Evolutionary conservation across 2,113 vertebrate species (phyloP).

Genomic region (Rousettus leschenaultii): DNA sequence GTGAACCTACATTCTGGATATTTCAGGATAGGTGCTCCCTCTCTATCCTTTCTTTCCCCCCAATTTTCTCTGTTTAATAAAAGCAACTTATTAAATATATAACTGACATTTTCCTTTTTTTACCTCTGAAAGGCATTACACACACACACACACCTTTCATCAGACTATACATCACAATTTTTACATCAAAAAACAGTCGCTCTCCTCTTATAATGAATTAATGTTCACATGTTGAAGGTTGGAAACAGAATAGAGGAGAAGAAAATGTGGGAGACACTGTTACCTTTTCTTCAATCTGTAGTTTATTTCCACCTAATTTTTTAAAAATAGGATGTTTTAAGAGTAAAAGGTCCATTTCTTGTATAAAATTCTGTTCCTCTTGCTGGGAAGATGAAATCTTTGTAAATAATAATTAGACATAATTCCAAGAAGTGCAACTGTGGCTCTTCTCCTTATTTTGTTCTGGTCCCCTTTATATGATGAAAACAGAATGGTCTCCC

Average conservation of each 20-base stretch:
- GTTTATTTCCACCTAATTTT: not conserved
- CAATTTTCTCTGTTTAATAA: slow-evolving; percentile 17
- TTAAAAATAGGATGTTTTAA: not conserved
- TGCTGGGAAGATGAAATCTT: slow-evolving; percentile 21
- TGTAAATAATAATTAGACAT: not conserved
- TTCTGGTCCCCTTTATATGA: not conserved
- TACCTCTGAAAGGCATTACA: not conserved
- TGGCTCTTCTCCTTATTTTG: not conserved
- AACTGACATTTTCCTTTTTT: not conserved
- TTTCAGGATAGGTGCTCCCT: not conserved
- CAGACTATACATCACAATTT: not conserved
- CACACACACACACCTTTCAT: not conserved
- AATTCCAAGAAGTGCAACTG: not conserved
- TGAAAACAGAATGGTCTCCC: not conserved
- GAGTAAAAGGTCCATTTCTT: slow-evolving; percentile 10
- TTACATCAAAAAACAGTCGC: not conserved
- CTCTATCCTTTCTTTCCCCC: not conserved
- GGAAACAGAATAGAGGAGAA: not conserved
- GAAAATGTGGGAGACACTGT: not conserved
- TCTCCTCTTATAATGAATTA: not conserved
- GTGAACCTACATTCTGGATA: slow-evolving; percentile 27
- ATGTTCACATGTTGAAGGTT: not conserved
- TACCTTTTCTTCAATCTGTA: slow-evolving; percentile 15
- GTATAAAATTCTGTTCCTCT: not conserved
- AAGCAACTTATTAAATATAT: not conserved